Evolutionary conservation across 2,113 vertebrate species (phyloP).

Genomic region (Guaruba guarouba): DNA sequence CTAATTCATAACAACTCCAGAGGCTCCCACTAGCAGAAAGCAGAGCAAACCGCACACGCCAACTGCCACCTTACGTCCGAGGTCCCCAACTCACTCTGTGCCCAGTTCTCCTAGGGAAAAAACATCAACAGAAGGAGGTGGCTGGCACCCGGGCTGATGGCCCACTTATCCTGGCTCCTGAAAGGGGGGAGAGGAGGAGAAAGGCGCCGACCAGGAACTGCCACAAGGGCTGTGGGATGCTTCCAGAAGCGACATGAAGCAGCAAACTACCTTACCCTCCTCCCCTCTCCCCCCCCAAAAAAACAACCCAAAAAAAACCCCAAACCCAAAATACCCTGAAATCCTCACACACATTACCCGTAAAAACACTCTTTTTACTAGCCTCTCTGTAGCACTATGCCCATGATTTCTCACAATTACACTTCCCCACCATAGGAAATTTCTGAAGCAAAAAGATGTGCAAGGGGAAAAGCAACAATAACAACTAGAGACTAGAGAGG

Average conservation of each 20-base stretch:
- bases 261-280: not conserved
- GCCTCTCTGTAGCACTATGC: fast-evolving
- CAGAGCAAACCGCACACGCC: fast-evolving
- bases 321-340: not conserved
- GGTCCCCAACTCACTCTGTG: not conserved
- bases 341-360: fast-evolving
- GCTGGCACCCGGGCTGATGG: fast-evolving
- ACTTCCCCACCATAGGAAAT: not conserved
- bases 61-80: fast-evolving
- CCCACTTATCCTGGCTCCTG: not conserved
- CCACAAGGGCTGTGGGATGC: fast-evolving
- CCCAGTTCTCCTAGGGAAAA: fast-evolving
- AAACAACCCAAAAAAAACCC: not conserved
- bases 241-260: fast-evolving
- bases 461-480: fast-evolving
- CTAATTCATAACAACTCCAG: not conserved
- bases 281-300: fast-evolving
- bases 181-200: not conserved
- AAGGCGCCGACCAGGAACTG: not conserved
- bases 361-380: not conserved
- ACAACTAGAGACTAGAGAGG: not conserved
- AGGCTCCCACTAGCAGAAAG: not conserved
- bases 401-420: not conserved
- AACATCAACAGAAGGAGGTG: fast-evolving
- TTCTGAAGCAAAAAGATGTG: not conserved